A percentile compares a stretch with the other conserved stretches of the same genome.
Evolutionary conservation across 2,888 invertebrate genomes (phyloP).

Genomic region (Cheilosia variabilis): DNA sequence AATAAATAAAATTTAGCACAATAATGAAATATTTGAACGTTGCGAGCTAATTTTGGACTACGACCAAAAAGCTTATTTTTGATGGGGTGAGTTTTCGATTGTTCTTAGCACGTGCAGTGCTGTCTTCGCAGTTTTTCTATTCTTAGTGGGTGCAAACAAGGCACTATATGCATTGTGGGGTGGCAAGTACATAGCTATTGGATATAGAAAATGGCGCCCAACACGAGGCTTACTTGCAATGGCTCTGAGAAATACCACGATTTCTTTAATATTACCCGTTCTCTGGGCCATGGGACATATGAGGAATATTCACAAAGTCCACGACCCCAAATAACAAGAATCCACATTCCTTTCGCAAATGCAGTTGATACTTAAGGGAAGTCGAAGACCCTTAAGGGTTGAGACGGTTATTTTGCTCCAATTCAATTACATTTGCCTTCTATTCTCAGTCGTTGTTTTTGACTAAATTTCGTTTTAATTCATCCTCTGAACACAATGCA

Average conservation of each 20-base stretch:
- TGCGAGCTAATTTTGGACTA: conserved; percentile 1
- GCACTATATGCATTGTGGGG: neutral
- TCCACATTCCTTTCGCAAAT: too few species aligned
- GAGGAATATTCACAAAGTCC: too few species aligned
- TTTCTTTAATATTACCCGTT: too few species aligned
- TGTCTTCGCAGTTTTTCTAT: neutral
- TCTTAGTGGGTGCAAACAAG: neutral
- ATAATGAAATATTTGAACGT: neutral
- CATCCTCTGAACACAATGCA: too few species aligned
- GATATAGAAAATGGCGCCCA: neutral
- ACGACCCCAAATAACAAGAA: neutral
- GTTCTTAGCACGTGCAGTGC: neutral
- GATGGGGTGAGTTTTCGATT: neutral
- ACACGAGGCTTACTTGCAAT: neutral
- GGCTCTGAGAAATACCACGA: neutral
- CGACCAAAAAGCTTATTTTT: neutral
- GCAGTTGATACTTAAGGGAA: too few species aligned
- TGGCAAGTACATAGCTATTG: too few species aligned
- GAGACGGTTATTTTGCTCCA: too few species aligned
- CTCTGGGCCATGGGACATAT: too few species aligned
- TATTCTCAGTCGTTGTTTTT: too few species aligned
- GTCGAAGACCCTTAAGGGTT: too few species aligned
- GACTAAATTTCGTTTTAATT: too few species aligned
- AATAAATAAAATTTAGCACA: neutral
- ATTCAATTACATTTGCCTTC: too few species aligned